Percentiles rank a stretch among this genome's conserved stretches.
These are phyloP conservation scores for Chunga burmeisteri DNA, from an alignment of 2,113 vertebrate species.

Conservation along the genomic window DNA sequence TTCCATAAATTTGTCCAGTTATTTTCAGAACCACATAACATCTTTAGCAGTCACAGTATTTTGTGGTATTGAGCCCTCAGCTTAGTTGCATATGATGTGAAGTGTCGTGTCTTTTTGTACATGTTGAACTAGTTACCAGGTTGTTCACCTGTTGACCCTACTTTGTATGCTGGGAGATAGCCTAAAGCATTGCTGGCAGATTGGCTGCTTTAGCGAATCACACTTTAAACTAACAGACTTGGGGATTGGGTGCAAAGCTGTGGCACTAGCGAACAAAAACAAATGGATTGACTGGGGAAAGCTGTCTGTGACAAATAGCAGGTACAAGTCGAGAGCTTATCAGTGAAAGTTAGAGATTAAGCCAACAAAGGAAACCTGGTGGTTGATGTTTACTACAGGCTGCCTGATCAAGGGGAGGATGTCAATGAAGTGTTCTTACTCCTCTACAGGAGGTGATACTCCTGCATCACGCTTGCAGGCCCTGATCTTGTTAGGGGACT, in stretches of 20 bases:
- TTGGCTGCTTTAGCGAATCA: not conserved
- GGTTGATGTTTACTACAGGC: not conserved
- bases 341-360: not conserved
- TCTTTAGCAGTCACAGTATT: not conserved
- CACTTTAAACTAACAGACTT: not conserved
- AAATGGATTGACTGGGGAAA: not conserved
- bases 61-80: not conserved
- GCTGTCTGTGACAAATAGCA: not conserved
- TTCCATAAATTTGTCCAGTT: not conserved
- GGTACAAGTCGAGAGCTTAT: not conserved
- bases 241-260: not conserved
- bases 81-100: not conserved
- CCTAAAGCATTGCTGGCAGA: not conserved
- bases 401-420: not conserved
- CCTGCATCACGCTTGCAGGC: not conserved
- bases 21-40: not conserved
- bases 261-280: too few species aligned
- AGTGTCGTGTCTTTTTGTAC: not conserved
- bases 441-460: not conserved
- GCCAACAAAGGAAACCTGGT: not conserved
- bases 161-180: not conserved
- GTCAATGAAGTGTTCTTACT: not conserved
- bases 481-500: not conserved
- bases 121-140: not conserved
- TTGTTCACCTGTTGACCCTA: not conserved